Base-by-base conservation (phyloP, 1,140 invertebrate genomes). In the Limonius californicus region DNA sequence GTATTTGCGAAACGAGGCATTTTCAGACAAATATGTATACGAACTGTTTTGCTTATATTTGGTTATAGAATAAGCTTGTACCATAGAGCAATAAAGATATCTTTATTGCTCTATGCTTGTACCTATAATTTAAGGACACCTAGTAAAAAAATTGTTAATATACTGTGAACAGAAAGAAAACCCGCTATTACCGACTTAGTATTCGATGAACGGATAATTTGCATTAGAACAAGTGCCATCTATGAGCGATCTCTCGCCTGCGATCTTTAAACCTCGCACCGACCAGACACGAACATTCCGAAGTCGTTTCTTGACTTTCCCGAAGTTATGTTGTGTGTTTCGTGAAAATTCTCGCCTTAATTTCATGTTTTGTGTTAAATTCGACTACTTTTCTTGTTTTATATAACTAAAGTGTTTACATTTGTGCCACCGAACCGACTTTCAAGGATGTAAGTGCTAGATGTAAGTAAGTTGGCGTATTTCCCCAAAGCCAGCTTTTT, bases 331-430 rank as follows among this genome's bases (percentile, higher is more conserved):
- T 50, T 50, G 45, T 50, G 45, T 50, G 45, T 50, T 50, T 50
- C 45, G 45, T 50, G 45, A 50, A 50, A 39, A 50, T 21, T 50
- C 45, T 50, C 45, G 45, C 20, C 19, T 50, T 50, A 50, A 19
- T 50, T 50, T 50, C 45, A 50, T 50, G 45, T 50, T 50, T 50
- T 50, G 45, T 50, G 45, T 50, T 50, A 50, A 50, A 50, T 50
- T 21, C 45, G 16, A 19, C 16, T 7, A 11, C 45, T 16, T 50
- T 50, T 45, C 2, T 19, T 50, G 45, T 50, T 50, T 50, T 50
- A 50, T 18, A 21, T 50, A 19, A 19, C 20, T 50, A 21, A 50
- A 50, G 45, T 50, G 45, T 50, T 19, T 21, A 21, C 3, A 50
- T 19, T 11, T 12, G 45, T 50, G 45, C 20, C 7, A 50, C 45